Evolutionary conservation across 2,888 invertebrate genomes (phyloP).

Genomic region (Erebia palarica): DNA sequence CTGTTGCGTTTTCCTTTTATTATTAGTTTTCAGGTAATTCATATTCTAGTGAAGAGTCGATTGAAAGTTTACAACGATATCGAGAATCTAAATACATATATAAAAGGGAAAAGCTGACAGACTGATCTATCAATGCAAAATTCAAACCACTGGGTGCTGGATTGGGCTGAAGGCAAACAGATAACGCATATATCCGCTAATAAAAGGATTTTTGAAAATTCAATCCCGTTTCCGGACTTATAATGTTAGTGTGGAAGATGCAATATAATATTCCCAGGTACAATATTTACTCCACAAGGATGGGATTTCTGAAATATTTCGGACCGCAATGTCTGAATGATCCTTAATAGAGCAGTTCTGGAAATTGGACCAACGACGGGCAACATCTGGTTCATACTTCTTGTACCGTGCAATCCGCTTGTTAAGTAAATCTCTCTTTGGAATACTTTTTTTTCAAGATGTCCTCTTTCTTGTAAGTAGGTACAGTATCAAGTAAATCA

Average conservation of each 20-base stretch:
- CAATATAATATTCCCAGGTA: neutral
- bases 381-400: constrained; percentile 28
- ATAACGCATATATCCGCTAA: too few species aligned
- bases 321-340: constrained; percentile 16
- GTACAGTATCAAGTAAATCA: too few species aligned
- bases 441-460: neutral
- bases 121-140: too few species aligned
- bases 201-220: too few species aligned
- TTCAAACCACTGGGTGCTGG: too few species aligned
- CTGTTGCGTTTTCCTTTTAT: neutral
- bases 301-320: neutral
- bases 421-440: constrained; percentile 13
- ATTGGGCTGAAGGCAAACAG: too few species aligned
- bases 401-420: constrained; percentile 28
- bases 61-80: too few species aligned
- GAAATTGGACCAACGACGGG: constrained; percentile 26
- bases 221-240: too few species aligned
- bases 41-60: too few species aligned
- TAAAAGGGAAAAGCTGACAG: too few species aligned
- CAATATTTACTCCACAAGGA: neutral
- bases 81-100: too few species aligned
- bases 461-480: neutral
- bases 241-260: neutral
- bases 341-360: constrained; percentile 27
- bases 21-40: too few species aligned